Conservation (phyloP, 1,140 invertebrate species). For the Pseudomyrmex cubaensis region DNA sequence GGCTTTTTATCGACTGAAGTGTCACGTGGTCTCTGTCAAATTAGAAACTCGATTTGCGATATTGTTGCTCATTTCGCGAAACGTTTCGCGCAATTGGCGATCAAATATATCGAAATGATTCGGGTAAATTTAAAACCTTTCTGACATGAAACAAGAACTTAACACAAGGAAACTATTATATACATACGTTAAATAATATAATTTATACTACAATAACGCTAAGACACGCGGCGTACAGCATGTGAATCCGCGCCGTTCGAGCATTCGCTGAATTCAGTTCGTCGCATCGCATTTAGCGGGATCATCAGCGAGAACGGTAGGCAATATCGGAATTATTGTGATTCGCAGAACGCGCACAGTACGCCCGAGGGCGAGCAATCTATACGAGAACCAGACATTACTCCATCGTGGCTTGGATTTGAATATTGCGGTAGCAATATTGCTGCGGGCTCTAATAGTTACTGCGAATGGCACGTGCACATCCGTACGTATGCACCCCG, state of each 20-base stretch:
- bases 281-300: constrained; percentile 80
- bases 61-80: constrained; percentile 74
- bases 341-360: constrained; percentile 78
- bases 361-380: constrained; percentile 82
- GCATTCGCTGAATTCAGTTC: constrained; percentile 62
- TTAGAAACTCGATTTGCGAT: constrained; percentile 84
- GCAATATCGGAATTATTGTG: constrained; percentile 85
- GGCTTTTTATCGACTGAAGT: constrained; percentile 71
- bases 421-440: constrained; percentile 84
- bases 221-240: too few species aligned
- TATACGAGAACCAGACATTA: constrained; percentile 82
- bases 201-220: background rate
- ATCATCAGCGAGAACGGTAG: constrained; percentile 82
- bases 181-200: background rate
- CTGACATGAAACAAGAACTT: too few species aligned
- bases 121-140: background rate
- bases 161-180: too few species aligned
- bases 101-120: constrained; percentile 67
- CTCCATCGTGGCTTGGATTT: constrained; percentile 83
- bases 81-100: constrained; percentile 45
- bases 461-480: constrained; percentile 81
- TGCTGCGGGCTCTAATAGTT: constrained; percentile 83
- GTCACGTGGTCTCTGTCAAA: constrained; percentile 84
- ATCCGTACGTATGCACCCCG: constrained; percentile 45
- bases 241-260: constrained; percentile 19